These are phyloP conservation scores for Augochlora pura DNA, from an alignment of 1,140 invertebrate genomes.

Conservation along the genomic window DNA sequence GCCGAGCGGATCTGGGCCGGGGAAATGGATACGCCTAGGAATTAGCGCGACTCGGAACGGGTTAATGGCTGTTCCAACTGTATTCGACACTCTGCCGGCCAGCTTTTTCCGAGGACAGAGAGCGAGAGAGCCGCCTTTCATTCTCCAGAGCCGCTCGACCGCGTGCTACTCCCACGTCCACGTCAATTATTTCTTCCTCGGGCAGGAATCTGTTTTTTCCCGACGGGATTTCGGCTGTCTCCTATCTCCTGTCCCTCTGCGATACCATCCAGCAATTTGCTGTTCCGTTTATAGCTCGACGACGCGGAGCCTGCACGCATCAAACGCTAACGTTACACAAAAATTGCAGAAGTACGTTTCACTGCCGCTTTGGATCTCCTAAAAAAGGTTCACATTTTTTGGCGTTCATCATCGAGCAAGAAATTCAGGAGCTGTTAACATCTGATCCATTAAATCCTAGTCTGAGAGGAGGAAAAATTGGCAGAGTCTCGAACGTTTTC, in stretches of 20 bases:
- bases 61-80: slow-evolving; percentile 43
- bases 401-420: too few species aligned
- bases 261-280: too few species aligned
- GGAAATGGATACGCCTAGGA: slow-evolving; percentile 40
- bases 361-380: too few species aligned
- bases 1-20: background rate
- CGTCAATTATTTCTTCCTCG: background rate
- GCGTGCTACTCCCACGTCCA: background rate
- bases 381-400: too few species aligned
- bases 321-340: too few species aligned
- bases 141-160: background rate
- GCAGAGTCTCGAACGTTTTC: background rate
- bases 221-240: background rate
- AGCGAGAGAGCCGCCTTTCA: background rate
- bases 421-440: too few species aligned
- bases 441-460: too few species aligned
- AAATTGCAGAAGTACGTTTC: too few species aligned
- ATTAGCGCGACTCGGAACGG: slow-evolving; percentile 33
- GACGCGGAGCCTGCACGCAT: too few species aligned
- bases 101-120: slow-evolving; percentile 7
- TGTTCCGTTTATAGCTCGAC: too few species aligned
- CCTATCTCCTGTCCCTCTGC: too few species aligned
- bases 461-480: too few species aligned
- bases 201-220: background rate
- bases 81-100: slow-evolving; percentile 22